These are phyloP conservation scores for Vanessa atalanta DNA, from an alignment of 1,140 invertebrate species.

Conservation along the genomic window DNA sequence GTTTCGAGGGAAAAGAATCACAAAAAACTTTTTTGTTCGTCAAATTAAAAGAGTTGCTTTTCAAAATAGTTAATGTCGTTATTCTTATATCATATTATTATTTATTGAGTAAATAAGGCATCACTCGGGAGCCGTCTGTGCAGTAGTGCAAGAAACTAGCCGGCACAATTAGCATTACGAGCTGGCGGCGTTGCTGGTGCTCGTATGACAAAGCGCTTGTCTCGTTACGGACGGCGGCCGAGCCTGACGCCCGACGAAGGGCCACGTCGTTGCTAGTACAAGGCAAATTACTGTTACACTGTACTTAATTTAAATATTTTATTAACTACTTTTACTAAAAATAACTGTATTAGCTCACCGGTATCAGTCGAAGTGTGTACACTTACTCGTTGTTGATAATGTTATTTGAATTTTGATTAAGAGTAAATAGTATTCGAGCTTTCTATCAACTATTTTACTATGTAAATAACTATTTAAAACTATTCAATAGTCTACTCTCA, in stretches of 20 bases:
- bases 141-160: too few species aligned
- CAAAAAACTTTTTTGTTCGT: neutral
- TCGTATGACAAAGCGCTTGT: slow-evolving; percentile 9
- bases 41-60: neutral
- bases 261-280: neutral
- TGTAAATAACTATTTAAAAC: too few species aligned
- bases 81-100: neutral
- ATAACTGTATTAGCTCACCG: too few species aligned
- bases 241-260: slow-evolving; percentile 2
- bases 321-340: neutral
- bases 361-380: too few species aligned
- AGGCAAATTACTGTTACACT: neutral
- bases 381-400: too few species aligned
- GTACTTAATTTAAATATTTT: slow-evolving; percentile 1
- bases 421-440: too few species aligned
- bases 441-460: too few species aligned
- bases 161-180: too few species aligned
- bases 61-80: neutral
- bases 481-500: too few species aligned
- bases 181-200: neutral
- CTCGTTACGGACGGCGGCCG: neutral
- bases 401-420: too few species aligned
- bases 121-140: too few species aligned
- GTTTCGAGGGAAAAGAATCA: neutral
- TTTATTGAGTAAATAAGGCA: neutral